Base-by-base conservation (phyloP, 2,797 vertebrate species). In the Gymnocypris eckloni region DNA sequence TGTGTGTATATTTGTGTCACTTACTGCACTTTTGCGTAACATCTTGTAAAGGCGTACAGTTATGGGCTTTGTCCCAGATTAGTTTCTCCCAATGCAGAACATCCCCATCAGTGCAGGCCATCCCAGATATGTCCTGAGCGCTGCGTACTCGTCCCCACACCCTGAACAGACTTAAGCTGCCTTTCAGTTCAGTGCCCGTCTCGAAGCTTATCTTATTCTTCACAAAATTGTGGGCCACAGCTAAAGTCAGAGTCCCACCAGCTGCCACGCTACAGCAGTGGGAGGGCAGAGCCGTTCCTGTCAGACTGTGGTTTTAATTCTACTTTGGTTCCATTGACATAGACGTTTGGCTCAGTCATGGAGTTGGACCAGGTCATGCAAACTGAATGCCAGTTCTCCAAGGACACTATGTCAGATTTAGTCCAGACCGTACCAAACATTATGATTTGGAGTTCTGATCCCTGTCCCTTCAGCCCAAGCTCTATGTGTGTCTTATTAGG, bases 291-390 rank as follows among this genome's bases (percentile, higher is more conserved):
- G 3, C 0, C 12, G 1, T n/a, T 11, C 37, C 18, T 9, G 11
- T n/a, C n/a, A 5, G 16, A 91, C 89, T 88, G 81, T 78, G 3
- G 2, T 0, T 0, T 7, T 37, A 92, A 59, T 6, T 83, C 56
- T 10, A 89, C 70, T 0, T 0, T 2, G 0, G 1, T 73, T 0
- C 93, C 91, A 4, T 95, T 85, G 0, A 96, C 12, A 12, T 95
- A 95, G 0, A 96, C 77, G 0, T 50, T 1, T 3, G 95, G 93
- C 37, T 22, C 77, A 6, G 71, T 48, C 59, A 64, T 85, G 0
- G 6, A 41, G 0, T 88, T 81, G 10, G 93, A 93, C 96, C 95
- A 95, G 48, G 91, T 94, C 83, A 96, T 76, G 48, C 96, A 97
- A 56, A 96, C 1, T 0, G 89, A 87, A 87, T 95, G 88, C 96